Evolutionary conservation across 1,140 invertebrate species (phyloP).

Genomic region (Micrasema longulum): DNA sequence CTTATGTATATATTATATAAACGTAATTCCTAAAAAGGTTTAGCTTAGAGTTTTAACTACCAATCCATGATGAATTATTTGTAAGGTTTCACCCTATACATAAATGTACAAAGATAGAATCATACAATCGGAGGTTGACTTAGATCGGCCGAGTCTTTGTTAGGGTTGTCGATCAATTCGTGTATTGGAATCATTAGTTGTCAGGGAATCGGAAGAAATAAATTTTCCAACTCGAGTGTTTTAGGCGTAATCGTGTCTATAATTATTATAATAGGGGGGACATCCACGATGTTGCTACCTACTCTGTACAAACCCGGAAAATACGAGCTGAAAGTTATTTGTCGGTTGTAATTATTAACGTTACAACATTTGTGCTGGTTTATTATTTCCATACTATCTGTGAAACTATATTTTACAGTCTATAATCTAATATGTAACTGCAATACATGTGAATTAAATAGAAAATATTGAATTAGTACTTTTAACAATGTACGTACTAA

Average conservation of each 20-base stretch:
- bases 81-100: conserved; percentile 36
- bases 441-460: conserved; percentile 3
- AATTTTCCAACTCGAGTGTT: conserved; percentile 12
- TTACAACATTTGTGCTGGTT: too few species aligned
- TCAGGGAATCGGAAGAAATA: neutral
- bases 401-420: conserved; percentile 35
- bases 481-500: too few species aligned
- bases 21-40: conserved; percentile 19
- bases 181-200: conserved; percentile 25
- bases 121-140: conserved; percentile 32
- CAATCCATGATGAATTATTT: conserved; percentile 18
- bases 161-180: conserved; percentile 42
- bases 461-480: neutral
- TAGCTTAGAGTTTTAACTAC: conserved; percentile 26
- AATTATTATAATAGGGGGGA: neutral
- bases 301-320: too few species aligned
- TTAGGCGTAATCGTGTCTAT: conserved; percentile 1
- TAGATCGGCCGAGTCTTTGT: conserved; percentile 38
- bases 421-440: conserved; percentile 22
- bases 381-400: too few species aligned
- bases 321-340: too few species aligned
- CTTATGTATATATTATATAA: conserved; percentile 32
- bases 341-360: too few species aligned
- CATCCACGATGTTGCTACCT: conserved; percentile 11
- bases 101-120: conserved; percentile 49